Evolutionary conservation across 2,888 invertebrate genomes (phyloP).

Genomic region (Sesia bembeciformis): DNA sequence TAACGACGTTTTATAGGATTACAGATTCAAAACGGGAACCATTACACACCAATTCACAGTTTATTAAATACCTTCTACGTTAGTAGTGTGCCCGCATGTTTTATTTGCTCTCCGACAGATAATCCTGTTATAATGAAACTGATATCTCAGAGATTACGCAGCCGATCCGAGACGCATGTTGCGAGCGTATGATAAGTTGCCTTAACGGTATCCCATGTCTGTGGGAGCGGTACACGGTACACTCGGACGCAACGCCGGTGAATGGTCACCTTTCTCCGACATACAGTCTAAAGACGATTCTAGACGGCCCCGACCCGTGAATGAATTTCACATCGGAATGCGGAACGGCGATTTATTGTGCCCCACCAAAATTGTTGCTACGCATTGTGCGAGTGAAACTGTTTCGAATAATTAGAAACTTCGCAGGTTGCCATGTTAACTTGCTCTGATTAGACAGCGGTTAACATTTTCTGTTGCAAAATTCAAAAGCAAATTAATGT

Average conservation of each 20-base stretch:
- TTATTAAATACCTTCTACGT: no score
- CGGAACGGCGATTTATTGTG: conserved; percentile 60
- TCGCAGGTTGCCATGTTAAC: conserved; percentile 13
- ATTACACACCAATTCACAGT: no score
- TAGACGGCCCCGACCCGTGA: conserved; percentile 58
- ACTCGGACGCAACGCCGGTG: conserved; percentile 45
- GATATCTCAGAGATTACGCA: background rate
- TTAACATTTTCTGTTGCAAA: no score
- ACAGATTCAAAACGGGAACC: no score
- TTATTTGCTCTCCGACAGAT: no score
- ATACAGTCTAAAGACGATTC: conserved; percentile 45
- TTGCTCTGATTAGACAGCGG: no score
- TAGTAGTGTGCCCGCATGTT: no score
- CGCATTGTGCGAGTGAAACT: conserved; percentile 46
- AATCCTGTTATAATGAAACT: background rate
- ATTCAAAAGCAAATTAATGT: no score
- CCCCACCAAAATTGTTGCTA: conserved; percentile 38
- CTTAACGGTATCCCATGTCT: conserved; percentile 47
- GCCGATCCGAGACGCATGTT: conserved; percentile 4
- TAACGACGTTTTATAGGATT: no score
- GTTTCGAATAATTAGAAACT: conserved; percentile 43
- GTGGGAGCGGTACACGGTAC: conserved; percentile 30
- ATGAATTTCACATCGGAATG: conserved; percentile 68
- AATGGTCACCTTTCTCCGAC: conserved; percentile 74
- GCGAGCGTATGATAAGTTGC: conserved; percentile 17